These are phyloP conservation scores for Forbesichthys agassizii DNA, from an alignment of 2,113 vertebrate genomes.

Conservation along the genomic window DNA sequence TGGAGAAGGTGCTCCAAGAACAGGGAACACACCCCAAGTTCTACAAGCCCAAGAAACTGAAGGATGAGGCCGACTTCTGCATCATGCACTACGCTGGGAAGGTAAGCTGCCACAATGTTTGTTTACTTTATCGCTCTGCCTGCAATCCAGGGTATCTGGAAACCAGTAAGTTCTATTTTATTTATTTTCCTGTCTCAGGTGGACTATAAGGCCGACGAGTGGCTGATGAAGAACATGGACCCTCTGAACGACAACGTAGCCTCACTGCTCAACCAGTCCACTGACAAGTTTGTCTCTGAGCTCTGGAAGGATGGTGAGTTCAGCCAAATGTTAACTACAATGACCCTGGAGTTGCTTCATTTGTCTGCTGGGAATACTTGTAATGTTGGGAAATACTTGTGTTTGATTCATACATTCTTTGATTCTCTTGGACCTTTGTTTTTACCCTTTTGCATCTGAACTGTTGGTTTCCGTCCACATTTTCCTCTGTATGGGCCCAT, in stretches of 20 bases:
- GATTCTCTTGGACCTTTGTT: slow-evolving; percentile 55
- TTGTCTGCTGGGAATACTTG: background rate
- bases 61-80: slow-evolving; percentile 97
- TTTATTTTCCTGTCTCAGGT: slow-evolving; percentile 77
- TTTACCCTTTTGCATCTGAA: slow-evolving; percentile 37
- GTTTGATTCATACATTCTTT: slow-evolving; percentile 47
- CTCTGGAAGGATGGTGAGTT: slow-evolving; percentile 96
- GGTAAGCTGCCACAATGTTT: slow-evolving; percentile 70
- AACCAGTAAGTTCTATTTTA: background rate
- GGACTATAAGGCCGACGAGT: slow-evolving; percentile 96
- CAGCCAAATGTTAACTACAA: background rate
- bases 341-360: background rate
- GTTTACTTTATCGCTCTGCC: background rate
- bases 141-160: background rate
- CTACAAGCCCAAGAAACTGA: slow-evolving; percentile 96
- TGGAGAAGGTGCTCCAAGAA: slow-evolving; percentile 96
- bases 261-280: slow-evolving; percentile 92
- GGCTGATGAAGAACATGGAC: slow-evolving; percentile 99
- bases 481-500: slow-evolving; percentile 49
- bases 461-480: slow-evolving; percentile 32
- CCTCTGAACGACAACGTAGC: slow-evolving; percentile 95
- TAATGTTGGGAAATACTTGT: slow-evolving; percentile 6
- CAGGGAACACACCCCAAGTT: slow-evolving; percentile 96
- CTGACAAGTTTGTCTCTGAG: slow-evolving; percentile 95
- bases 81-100: slow-evolving; percentile 98